Conservation (phyloP, 2,113 vertebrate genomes). For the Aphyosemion australe region DNA sequence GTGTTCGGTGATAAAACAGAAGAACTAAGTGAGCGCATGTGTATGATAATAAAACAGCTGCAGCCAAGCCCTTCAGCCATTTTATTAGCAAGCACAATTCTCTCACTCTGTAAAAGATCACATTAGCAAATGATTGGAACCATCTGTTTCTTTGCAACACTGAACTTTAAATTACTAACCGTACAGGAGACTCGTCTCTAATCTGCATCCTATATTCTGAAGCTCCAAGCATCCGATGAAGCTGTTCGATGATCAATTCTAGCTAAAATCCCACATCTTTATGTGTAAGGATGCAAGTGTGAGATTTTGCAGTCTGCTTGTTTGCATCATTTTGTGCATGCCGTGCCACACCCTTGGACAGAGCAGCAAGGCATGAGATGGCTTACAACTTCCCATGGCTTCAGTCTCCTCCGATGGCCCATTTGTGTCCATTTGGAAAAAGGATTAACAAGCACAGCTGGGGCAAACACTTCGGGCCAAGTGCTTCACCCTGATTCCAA, state of each 20-base stretch:
- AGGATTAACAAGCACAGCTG: slow-evolving; percentile 66
- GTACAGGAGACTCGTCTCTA: slow-evolving; percentile 5
- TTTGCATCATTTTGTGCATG: slow-evolving; percentile 21
- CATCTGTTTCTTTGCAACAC: slow-evolving; percentile 58
- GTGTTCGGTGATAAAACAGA: slow-evolving; percentile 8
- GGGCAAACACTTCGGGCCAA: slow-evolving; percentile 42
- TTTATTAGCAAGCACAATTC: slow-evolving; percentile 62
- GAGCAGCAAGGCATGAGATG: slow-evolving; percentile 22
- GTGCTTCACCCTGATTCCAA: slow-evolving; percentile 44
- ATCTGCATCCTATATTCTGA: slow-evolving; percentile 25
- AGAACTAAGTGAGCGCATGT: slow-evolving; percentile 48
- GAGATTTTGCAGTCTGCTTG: background rate
- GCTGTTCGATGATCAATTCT: slow-evolving; percentile 6
- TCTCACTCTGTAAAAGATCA: slow-evolving; percentile 61
- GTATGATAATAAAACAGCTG: slow-evolving; percentile 50
- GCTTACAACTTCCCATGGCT: slow-evolving; percentile 31
- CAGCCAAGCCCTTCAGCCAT: slow-evolving; percentile 51
- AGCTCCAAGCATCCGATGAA: slow-evolving; percentile 21
- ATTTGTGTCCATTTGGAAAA: slow-evolving; percentile 44
- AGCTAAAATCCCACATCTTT: background rate
- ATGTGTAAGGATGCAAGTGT: slow-evolving; percentile 16
- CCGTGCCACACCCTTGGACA: slow-evolving; percentile 49
- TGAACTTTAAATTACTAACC: slow-evolving; percentile 41
- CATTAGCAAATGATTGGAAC: slow-evolving; percentile 53
- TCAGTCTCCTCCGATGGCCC: slow-evolving; percentile 32